phyloP scores from a whole-genome alignment of 2,797 vertebrate species.

The Syndactyla subalaris region DNA sequence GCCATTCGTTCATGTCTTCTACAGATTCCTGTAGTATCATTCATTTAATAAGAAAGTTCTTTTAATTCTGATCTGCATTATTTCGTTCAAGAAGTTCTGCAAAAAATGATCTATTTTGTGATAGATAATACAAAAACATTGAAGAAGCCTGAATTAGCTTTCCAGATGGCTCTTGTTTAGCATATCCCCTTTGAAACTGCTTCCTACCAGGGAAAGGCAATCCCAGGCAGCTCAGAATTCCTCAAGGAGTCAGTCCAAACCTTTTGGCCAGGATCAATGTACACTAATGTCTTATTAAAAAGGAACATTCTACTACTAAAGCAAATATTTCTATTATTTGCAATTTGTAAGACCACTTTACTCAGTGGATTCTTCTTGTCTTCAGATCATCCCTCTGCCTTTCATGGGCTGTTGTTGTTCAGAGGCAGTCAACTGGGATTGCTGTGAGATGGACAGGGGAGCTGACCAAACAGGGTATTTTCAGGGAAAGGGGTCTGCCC shows the following conservation, averaged over 20 bases:
- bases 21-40: background rate
- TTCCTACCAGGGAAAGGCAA: slow-evolving; percentile 47
- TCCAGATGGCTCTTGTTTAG: slow-evolving; percentile 46
- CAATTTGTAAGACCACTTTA: background rate
- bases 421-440: background rate
- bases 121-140: slow-evolving; percentile 14
- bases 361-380: background rate
- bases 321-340: background rate
- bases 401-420: background rate
- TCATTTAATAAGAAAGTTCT: background rate
- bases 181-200: slow-evolving; percentile 28
- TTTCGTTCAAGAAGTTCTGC: background rate
- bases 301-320: background rate
- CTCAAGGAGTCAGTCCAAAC: slow-evolving; percentile 25
- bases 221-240: slow-evolving; percentile 28
- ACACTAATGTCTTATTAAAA: background rate
- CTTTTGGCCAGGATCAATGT: slow-evolving; percentile 41
- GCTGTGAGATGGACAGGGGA: background rate
- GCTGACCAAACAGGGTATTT: background rate
- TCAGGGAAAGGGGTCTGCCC: background rate
- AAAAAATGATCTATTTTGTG: slow-evolving; percentile 15
- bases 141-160: slow-evolving; percentile 11
- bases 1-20: background rate
- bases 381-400: background rate
- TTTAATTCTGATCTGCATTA: background rate